Evolutionary conservation across 2,888 invertebrate species (phyloP), one percentile per base, ranked within the genome.

Genomic region (Physocephala rufipes): DNA sequence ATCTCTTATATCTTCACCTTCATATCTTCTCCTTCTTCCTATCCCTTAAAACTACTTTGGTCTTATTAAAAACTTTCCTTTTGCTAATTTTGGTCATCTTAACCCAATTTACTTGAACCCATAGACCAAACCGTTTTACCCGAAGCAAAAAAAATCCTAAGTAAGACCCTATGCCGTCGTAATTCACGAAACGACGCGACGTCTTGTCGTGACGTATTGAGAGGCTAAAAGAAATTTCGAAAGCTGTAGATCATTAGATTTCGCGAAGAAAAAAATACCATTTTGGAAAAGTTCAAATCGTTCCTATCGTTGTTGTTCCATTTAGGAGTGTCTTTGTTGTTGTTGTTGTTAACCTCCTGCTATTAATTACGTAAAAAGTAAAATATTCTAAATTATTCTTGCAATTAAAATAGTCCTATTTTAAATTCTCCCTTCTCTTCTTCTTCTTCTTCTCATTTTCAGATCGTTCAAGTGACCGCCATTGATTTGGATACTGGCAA

Each of bases 401-500:
- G 36, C 9, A 36, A 7, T 36, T 4, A 36, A 36, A 9, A 36
- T 36, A 36, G 9, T 36, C 9, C 36, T 7, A 36, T 7, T 9
- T 36, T 9, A 36, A 7, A 4, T 36, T 36, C 36, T 36, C 9
- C 36, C 4, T 36, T 36, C 5, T 36, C 21, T 9, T n/a, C 53
- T 21, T 53, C 21, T 21, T 19, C 64, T 28, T 69, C 55, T 73
- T 45, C 30, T 70, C 59, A 67, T 73, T 77, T 78, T 28, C 89
- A 95, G 94, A 91, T 95, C 76, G 87, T 94, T 67, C 95, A 95
- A 89, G 93, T 95, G 77, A 93, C 93, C 77, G 98, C 98, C 2
- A 91, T 93, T 74, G 98, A 98, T 87, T 90, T 92, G 80, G 98
- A 99, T 83, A 96, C 96, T 16, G 97, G 97, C 13, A 95, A 95